Conservation (phyloP, 92 coral and sea anemone species). For the Desmophyllum pertusum region DNA sequence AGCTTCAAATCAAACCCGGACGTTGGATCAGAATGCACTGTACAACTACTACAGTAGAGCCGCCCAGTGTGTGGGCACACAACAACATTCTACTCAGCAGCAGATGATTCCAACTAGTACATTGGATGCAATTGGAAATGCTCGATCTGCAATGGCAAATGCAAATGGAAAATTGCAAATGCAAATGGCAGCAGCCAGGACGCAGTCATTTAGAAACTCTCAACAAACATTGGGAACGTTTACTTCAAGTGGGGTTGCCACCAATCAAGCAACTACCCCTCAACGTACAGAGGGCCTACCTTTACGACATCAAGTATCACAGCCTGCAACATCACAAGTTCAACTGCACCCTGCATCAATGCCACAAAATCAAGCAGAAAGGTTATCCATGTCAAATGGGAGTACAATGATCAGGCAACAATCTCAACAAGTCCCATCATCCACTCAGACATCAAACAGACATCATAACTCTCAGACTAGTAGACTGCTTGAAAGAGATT, state of each 20-base stretch:
- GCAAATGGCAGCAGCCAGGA: too few species aligned
- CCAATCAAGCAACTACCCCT: neutral
- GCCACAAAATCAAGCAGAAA: neutral
- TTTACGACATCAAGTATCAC: neutral
- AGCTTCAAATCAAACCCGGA: neutral
- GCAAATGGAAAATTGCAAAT: too few species aligned
- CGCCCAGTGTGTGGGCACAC: neutral
- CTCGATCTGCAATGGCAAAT: too few species aligned
- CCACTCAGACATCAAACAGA: conserved; percentile 8
- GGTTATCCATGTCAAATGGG: neutral
- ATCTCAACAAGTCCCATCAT: neutral
- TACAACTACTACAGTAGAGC: neutral
- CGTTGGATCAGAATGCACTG: neutral
- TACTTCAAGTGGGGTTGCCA: neutral
- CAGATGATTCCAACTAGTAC: neutral
- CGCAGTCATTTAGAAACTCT: too few species aligned
- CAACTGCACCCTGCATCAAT: neutral
- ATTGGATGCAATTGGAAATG: neutral
- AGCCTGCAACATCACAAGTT: neutral
- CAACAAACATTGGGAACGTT: neutral
- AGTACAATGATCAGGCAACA: neutral
- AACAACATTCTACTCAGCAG: neutral
- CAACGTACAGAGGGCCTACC: neutral
- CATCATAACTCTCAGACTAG: neutral
- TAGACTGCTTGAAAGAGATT: neutral